A percentile compares a stretch with the other conserved stretches of the same genome.
phyloP scores from a whole-genome alignment of 2,113 vertebrate species.

The Ctenodactylus gundi region DNA sequence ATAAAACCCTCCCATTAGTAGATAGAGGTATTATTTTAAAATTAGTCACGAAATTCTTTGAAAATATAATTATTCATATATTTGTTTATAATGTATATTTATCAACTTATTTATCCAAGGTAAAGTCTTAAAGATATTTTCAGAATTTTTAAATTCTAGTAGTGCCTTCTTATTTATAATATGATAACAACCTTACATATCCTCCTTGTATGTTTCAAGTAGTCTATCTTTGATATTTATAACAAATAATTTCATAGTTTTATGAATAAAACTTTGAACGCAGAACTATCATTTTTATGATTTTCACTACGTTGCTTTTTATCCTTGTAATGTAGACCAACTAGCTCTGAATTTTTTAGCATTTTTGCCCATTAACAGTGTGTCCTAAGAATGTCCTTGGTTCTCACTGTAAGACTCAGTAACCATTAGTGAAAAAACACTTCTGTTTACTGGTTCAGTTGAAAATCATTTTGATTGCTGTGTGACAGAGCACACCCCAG shows the following conservation, averaged over 20 bases:
- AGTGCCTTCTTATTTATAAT: neutral
- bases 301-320: neutral
- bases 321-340: neutral
- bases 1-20: neutral
- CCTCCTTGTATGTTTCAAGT: neutral
- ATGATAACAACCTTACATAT: neutral
- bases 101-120: neutral
- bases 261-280: neutral
- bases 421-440: neutral
- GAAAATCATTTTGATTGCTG: slow-evolving; percentile 4
- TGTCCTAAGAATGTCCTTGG: neutral
- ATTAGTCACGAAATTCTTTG: neutral
- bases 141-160: neutral
- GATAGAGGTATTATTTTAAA: neutral
- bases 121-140: neutral
- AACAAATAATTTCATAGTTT: neutral
- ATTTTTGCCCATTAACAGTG: neutral
- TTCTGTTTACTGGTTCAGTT: neutral
- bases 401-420: slow-evolving; percentile 15
- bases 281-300: neutral
- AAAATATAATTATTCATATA: neutral
- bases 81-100: neutral
- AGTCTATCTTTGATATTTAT: neutral
- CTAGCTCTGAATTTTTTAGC: neutral
- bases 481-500: neutral